Evolutionary conservation across 35 echinoderm and acorn worm genomes (phyloP), one percentile per base, ranked within the genome.

Genomic region (Apostichopus californicus): DNA sequence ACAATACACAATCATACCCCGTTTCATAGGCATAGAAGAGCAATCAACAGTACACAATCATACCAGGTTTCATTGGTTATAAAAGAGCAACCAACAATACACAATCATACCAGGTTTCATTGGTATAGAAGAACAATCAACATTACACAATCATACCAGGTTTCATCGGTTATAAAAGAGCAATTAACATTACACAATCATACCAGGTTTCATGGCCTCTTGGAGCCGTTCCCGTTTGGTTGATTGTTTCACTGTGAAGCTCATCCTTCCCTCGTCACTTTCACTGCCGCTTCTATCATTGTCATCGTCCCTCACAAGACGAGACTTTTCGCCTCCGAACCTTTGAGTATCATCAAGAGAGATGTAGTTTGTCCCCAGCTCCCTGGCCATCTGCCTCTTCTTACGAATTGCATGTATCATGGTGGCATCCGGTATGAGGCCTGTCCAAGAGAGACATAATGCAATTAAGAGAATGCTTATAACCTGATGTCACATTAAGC

Each of bases 281-380:
- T 99, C 97, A 72, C 94, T 95, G 52, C 81, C 97, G 34, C 93
- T 95, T 34, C 87, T 20, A 70, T 99, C 97, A 73, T 99, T 96
- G 78, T 99, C 97, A 92, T 96, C 97, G 46, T 98, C 97, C 18
- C 97, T 91, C 57, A 98, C 83, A 77, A 98, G 81, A 7, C 97
- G 93, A 13, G 97, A 98, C 12, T 86, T 78, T 58, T 95, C 93
- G 8, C 78, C 83, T 78, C 87, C 65, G 91, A 92, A 98, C 5
- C 95, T 92, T 55, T 96, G 91, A 14, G 97, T 98, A 63, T 98
- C 97, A 66, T 96, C 97, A 9, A 98, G 73, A 55, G 95, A 86
- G 28, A 98, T 92, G 92, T 88, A 98, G 89, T 94, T 93, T 6
- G 28, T 79, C 21, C 95, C 95, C 73, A 90, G 66, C 87, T 98